Conservation (phyloP, 2,888 invertebrate species). For the Lasioglossum zephyrum region DNA sequence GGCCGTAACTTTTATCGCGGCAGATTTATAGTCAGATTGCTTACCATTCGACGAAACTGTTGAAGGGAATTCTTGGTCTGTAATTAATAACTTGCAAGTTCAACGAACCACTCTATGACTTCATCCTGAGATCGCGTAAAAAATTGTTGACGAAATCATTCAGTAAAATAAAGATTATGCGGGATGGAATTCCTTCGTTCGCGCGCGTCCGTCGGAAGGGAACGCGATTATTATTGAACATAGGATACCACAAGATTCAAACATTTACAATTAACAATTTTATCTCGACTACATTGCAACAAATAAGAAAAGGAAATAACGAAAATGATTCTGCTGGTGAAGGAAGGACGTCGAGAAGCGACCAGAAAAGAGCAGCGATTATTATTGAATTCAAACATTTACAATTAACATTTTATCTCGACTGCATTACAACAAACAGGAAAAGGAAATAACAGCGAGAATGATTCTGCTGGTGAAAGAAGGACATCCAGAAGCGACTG, state of each 20-base stretch:
- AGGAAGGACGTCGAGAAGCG: not conserved
- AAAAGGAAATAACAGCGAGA: not conserved
- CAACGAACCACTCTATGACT: not conserved
- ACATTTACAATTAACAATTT: not conserved
- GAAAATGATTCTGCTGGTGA: not conserved
- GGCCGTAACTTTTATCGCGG: not conserved
- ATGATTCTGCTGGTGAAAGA: not conserved
- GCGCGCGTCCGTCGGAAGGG: not conserved
- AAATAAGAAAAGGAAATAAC: not conserved
- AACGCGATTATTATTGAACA: not conserved
- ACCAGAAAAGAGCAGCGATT: not conserved
- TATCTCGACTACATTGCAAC: not conserved
- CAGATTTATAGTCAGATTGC: conserved; percentile 1
- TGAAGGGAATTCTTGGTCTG: not conserved
- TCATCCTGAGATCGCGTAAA: not conserved
- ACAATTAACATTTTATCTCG: not conserved
- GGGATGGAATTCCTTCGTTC: not conserved
- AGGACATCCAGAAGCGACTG: not conserved
- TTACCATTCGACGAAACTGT: not conserved
- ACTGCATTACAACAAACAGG: not conserved
- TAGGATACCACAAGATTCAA: not conserved
- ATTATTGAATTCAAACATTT: not conserved
- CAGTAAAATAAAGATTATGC: not conserved
- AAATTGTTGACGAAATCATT: not conserved
- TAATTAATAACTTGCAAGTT: not conserved